A percentile compares a stretch with the other conserved stretches of the same genome.
These are phyloP conservation scores for Selene dorsalis DNA, from an alignment of 2,797 vertebrate species.

Conservation along the genomic window DNA sequence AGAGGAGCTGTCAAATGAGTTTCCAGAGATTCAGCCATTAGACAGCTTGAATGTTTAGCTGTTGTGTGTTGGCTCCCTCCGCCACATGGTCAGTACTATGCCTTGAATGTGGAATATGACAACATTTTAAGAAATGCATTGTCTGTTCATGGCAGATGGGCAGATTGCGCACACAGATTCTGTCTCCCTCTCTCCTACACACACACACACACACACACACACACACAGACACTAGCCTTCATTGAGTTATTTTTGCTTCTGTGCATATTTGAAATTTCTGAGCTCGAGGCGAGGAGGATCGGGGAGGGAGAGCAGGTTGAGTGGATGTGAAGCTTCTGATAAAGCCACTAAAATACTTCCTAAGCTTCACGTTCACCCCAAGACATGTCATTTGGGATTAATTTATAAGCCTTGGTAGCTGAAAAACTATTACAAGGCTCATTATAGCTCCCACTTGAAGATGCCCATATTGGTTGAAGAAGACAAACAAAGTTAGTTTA, in stretches of 20 bases:
- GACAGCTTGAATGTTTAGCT: slow-evolving; percentile 52
- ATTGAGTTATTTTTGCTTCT: slow-evolving; percentile 59
- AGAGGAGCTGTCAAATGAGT: slow-evolving; percentile 40
- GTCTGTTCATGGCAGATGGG: slow-evolving; percentile 58
- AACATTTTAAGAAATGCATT: slow-evolving; percentile 38
- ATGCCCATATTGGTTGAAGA: slow-evolving; percentile 52
- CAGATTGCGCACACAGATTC: slow-evolving; percentile 39
- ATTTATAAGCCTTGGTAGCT: slow-evolving; percentile 51
- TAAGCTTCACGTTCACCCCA: slow-evolving; percentile 64
- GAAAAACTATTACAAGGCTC: slow-evolving; percentile 58
- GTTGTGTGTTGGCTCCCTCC: slow-evolving; percentile 25
- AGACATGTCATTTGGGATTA: slow-evolving; percentile 64
- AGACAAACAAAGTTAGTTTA: slow-evolving; percentile 58
- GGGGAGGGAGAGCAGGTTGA: slow-evolving; percentile 30
- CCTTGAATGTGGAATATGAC: slow-evolving; percentile 40
- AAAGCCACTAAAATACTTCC: slow-evolving; percentile 61
- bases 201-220: slow-evolving; percentile 22
- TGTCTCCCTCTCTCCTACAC: background rate
- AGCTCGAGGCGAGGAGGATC: slow-evolving; percentile 41
- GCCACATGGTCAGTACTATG: slow-evolving; percentile 47
- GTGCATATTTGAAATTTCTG: slow-evolving; percentile 63
- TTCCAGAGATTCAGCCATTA: slow-evolving; percentile 44
- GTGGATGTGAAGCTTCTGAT: slow-evolving; percentile 55
- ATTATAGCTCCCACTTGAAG: slow-evolving; percentile 44
- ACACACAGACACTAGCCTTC: slow-evolving; percentile 22